Percentiles rank a stretch among this genome's conserved stretches.
These are phyloP conservation scores for Sphinx pinastri DNA, from an alignment of 2,888 invertebrate genomes.

Conservation along the genomic window DNA sequence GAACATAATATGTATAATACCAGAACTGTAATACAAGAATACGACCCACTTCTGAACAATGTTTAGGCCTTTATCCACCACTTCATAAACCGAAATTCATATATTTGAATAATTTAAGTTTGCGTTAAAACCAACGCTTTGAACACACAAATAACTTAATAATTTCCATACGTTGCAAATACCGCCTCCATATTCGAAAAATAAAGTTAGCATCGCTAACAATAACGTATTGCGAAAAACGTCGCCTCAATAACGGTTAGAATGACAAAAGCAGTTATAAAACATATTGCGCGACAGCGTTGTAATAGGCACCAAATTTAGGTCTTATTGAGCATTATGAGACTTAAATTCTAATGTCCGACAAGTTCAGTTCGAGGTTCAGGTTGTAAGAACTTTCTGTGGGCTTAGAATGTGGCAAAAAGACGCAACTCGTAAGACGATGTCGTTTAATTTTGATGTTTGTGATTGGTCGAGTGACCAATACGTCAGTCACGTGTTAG, in stretches of 20 bases:
- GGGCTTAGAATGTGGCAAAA: too few relatives aligned
- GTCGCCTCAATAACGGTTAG: slow-evolving; percentile 13
- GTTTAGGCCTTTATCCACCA: too few relatives aligned
- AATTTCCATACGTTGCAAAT: slow-evolving; percentile 1
- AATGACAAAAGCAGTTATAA: slow-evolving; percentile 18
- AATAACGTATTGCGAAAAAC: slow-evolving; percentile 7
- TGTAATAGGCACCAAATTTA: slow-evolving; percentile 5
- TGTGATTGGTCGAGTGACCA: too few relatives aligned
- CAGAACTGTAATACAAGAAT: too few relatives aligned
- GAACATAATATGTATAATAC: too few relatives aligned
- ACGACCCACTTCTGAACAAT: too few relatives aligned
- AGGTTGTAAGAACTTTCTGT: neutral
- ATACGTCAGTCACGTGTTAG: too few relatives aligned
- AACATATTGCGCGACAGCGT: neutral
- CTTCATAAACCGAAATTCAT: too few relatives aligned
- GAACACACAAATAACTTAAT: neutral
- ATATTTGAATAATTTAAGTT: too few relatives aligned
- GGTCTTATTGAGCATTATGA: slow-evolving; percentile 1
- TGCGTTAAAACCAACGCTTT: neutral
- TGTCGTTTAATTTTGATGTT: too few relatives aligned
- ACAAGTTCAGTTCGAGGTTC: neutral
- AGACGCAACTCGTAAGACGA: too few relatives aligned
- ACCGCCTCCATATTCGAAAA: neutral
- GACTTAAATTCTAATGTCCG: neutral
- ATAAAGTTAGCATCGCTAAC: slow-evolving; percentile 6